Evolutionary conservation across 2,888 invertebrate genomes (phyloP).

Genomic region (Protodeltote pygarga): DNA sequence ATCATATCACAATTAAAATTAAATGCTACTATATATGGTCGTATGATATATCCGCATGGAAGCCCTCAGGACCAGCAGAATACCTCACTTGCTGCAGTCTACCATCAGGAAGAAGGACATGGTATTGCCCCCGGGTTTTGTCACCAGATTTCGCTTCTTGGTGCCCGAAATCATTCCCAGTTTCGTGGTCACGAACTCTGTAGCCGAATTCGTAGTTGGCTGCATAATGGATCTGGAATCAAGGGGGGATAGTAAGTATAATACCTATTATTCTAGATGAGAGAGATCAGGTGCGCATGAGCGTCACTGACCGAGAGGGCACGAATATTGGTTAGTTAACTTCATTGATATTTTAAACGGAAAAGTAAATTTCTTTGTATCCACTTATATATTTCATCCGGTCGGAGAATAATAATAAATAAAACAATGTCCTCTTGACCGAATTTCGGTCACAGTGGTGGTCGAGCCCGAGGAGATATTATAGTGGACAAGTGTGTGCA

Average conservation of each 20-base stretch:
- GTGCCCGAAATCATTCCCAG: slow-evolving; percentile 92
- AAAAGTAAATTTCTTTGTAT: too few species aligned
- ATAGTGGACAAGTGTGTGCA: not conserved
- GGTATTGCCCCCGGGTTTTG: slow-evolving; percentile 91
- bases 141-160: slow-evolving; percentile 90
- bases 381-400: too few species aligned
- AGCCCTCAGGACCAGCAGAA: slow-evolving; percentile 91
- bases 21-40: slow-evolving; percentile 70
- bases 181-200: slow-evolving; percentile 90
- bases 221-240: slow-evolving; percentile 87
- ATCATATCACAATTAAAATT: not conserved
- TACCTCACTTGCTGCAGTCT: slow-evolving; percentile 92
- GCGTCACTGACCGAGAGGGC: too few species aligned
- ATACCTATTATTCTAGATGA: too few species aligned
- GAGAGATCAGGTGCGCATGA: too few species aligned
- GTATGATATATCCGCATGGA: slow-evolving; percentile 92
- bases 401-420: too few species aligned
- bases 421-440: too few species aligned
- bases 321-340: too few species aligned
- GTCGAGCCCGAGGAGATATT: not conserved
- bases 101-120: slow-evolving; percentile 93
- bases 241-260: not conserved
- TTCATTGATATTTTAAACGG: too few species aligned
- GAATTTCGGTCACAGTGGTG: not conserved
- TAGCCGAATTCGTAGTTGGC: slow-evolving; percentile 90